These are phyloP conservation scores for Micrasema minimum DNA, from an alignment of 1,140 invertebrate species.

Conservation along the genomic window DNA sequence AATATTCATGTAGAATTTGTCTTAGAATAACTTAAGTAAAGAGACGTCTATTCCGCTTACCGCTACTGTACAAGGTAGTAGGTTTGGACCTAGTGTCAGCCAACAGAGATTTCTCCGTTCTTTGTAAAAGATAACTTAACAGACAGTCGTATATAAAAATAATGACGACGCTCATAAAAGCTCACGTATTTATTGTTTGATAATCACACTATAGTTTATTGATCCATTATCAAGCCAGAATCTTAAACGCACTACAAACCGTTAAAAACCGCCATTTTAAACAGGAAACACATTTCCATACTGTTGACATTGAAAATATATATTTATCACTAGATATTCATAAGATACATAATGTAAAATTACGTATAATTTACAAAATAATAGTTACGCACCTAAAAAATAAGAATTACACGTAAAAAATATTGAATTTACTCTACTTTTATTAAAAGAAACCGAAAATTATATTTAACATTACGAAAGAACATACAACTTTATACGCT, in stretches of 20 bases:
- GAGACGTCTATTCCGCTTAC: background rate
- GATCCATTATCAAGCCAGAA: background rate
- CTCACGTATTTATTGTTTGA: conserved; percentile 43
- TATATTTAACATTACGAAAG: too few relatives aligned
- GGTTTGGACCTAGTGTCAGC: background rate
- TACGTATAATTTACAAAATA: too few relatives aligned
- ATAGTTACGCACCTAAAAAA: too few relatives aligned
- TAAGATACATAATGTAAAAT: too few relatives aligned
- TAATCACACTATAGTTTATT: conserved; percentile 34
- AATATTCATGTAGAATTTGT: conserved; percentile 21
- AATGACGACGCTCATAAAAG: conserved; percentile 36
- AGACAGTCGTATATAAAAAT: conserved; percentile 33
- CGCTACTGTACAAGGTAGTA: background rate
- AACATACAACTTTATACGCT: too few relatives aligned
- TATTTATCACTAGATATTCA: too few relatives aligned
- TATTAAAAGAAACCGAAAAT: too few relatives aligned
- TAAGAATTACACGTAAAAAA: background rate
- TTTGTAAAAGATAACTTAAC: background rate
- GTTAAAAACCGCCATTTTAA: too few relatives aligned
- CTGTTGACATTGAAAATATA: too few relatives aligned
- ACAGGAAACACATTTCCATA: too few relatives aligned
- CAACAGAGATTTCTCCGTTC: background rate
- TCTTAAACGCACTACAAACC: background rate
- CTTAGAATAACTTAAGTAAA: background rate
- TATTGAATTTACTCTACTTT: too few relatives aligned